Evolutionary conservation across 1,140 invertebrate species (phyloP), one percentile per base, ranked within the genome.

Genomic region (Copidosoma floridanum): DNA sequence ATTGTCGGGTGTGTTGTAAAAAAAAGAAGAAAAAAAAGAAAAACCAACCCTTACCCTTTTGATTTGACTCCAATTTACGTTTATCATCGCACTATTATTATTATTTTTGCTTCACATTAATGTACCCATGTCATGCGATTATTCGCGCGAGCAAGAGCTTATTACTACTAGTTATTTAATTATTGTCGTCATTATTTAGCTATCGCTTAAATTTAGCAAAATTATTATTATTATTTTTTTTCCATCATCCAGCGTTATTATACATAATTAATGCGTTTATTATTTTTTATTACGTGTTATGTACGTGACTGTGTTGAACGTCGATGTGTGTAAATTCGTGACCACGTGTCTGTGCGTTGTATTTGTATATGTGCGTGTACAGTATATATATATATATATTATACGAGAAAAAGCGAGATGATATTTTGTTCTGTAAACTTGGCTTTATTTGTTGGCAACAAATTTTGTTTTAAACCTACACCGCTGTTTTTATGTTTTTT

Each of bases 401-500:
- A 65, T 66, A 66, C 65, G 65, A n/a, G n/a, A n/a, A n/a, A n/a
- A n/a, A n/a, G n/a, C n/a, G 47, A 68, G 68, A 64, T 78, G 76
- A 80, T 73, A 74, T 78, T 77, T 65, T 66, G 68, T 73, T 75
- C 78, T 78, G 71, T 78, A 75, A 61, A 66, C 68, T 70, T 72
- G 74, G 71, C 64, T n/a, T 69, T 71, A 76, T 75, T 71, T 80
- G 71, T 77, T 77, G 69, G 66, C 67, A 78, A 78, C 75, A 77
- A 77, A 72, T 79, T 78, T 78, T 80, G 72, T 77, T 78, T 76
- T 67, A 72, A 75, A 73, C 65, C 67, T 71, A 50, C 47, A 44
- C 51, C 52, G 46, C 56, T 68, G 47, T 56, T 26, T 68, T 68
- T 68, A 53, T 50, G 56, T 71, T 64, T 57, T 72, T 72, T 69